Percentiles rank a stretch among this genome's conserved stretches.
phyloP scores from a whole-genome alignment of 1,140 invertebrate species.

The Paraescarpia echinospica region DNA sequence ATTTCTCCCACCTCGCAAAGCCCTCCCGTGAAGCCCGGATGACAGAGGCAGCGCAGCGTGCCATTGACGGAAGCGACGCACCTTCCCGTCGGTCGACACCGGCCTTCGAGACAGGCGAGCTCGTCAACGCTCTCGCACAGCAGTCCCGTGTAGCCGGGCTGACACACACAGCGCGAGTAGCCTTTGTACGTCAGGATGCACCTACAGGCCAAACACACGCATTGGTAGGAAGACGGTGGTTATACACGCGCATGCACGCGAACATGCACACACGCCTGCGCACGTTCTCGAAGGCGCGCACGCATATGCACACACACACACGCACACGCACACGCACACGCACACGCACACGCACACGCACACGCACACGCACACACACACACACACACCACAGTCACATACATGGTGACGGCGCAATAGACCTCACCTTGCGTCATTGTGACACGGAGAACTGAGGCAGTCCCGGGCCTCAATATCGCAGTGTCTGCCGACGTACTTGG shows the following conservation, averaged over 20 bases:
- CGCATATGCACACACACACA: too few species aligned
- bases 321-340: too few species aligned
- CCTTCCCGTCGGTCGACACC: neutral
- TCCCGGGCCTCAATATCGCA: conserved; percentile 25
- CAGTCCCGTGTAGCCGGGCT: conserved; percentile 12
- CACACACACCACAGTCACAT: too few species aligned
- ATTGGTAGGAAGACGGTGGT: neutral
- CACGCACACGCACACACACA: too few species aligned
- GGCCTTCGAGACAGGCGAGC: neutral
- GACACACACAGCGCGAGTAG: neutral
- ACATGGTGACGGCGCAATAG: neutral
- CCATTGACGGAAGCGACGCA: neutral
- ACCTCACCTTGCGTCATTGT: conserved; percentile 23
- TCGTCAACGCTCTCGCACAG: neutral
- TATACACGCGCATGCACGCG: neutral
- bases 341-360: too few species aligned
- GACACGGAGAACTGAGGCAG: conserved; percentile 26
- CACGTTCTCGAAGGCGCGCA: too few species aligned
- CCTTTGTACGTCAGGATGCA: neutral
- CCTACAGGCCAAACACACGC: neutral
- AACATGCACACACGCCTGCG: too few species aligned
- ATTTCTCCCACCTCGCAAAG: neutral
- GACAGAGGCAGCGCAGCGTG: neutral
- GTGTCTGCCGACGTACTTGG: conserved; percentile 25
- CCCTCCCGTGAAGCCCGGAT: neutral